A percentile compares a stretch with the other conserved stretches of the same genome.
Conservation (phyloP, 1,140 invertebrate species). For the Diorhabda elongata region DNA sequence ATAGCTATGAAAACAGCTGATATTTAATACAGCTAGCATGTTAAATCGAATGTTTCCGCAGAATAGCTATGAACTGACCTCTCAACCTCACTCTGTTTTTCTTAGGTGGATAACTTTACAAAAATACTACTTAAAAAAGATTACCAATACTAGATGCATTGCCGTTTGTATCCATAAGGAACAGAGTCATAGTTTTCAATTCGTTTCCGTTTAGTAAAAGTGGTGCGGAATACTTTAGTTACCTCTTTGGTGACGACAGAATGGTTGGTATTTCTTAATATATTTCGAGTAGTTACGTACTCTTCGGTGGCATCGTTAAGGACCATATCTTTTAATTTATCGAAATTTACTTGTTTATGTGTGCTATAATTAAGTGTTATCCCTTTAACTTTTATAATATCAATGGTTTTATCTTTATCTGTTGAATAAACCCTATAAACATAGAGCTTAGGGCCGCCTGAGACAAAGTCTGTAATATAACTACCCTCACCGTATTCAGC, state of each 20-base stretch:
- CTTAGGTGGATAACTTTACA: neutral
- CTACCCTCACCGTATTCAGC: slow-evolving; percentile 20
- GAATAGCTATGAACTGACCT: neutral
- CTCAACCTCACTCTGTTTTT: neutral
- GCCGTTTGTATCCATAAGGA: neutral
- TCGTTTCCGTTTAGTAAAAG: neutral
- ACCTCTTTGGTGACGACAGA: neutral
- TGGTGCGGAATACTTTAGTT: neutral
- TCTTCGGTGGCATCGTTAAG: neutral
- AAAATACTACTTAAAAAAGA: neutral
- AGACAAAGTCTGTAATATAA: slow-evolving; percentile 26
- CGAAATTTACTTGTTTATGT: neutral
- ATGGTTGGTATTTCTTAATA: neutral
- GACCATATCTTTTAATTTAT: neutral
- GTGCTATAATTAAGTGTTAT: slow-evolving; percentile 13
- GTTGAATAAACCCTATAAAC: slow-evolving; percentile 7
- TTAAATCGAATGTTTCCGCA: neutral
- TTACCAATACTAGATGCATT: neutral
- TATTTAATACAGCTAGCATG: neutral
- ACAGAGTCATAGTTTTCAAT: slow-evolving; percentile 3
- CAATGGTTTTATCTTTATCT: neutral
- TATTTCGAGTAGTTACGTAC: neutral
- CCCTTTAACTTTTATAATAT: slow-evolving; percentile 12
- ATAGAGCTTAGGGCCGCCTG: slow-evolving; percentile 42
- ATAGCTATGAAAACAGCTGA: neutral